A percentile compares a stretch with the other conserved stretches of the same genome.
Conservation (phyloP, 1,140 invertebrate species). For the Listronotus oregonensis region DNA sequence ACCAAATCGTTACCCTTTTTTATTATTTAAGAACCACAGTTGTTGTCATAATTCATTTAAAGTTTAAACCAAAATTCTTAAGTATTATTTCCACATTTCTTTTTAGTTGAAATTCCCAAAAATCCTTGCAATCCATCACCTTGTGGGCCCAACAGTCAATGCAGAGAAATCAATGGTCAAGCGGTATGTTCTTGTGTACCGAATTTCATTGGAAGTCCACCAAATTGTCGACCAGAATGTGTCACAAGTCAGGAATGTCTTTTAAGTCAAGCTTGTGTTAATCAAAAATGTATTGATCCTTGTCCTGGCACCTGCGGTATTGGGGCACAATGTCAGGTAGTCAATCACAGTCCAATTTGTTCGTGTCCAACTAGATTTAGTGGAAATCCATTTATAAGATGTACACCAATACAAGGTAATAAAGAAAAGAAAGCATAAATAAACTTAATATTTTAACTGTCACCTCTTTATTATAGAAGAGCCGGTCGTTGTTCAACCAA, state of each 20-base stretch:
- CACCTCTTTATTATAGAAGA: constrained; percentile 18
- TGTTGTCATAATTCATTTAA: no score
- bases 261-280: constrained; percentile 71
- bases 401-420: constrained; percentile 53
- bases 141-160: constrained; percentile 79
- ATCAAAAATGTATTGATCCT: constrained; percentile 80
- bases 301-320: constrained; percentile 78
- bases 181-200: constrained; percentile 74
- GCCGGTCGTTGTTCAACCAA: constrained; percentile 25
- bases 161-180: constrained; percentile 68
- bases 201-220: constrained; percentile 73
- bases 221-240: constrained; percentile 76
- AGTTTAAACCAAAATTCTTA: no score
- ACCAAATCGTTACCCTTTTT: no score
- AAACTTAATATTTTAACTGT: background rate
- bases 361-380: constrained; percentile 68
- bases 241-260: constrained; percentile 76
- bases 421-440: background rate
- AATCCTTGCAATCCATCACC: constrained; percentile 74
- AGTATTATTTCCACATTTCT: no score
- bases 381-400: constrained; percentile 79
- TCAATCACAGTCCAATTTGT: constrained; percentile 69
- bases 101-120: constrained; percentile 55
- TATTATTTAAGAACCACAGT: no score
- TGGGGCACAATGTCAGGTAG: constrained; percentile 71